Percentiles rank a stretch among this genome's conserved stretches.
Conservation (phyloP, 2,888 invertebrate genomes). For the Cephonodes hylas region DNA sequence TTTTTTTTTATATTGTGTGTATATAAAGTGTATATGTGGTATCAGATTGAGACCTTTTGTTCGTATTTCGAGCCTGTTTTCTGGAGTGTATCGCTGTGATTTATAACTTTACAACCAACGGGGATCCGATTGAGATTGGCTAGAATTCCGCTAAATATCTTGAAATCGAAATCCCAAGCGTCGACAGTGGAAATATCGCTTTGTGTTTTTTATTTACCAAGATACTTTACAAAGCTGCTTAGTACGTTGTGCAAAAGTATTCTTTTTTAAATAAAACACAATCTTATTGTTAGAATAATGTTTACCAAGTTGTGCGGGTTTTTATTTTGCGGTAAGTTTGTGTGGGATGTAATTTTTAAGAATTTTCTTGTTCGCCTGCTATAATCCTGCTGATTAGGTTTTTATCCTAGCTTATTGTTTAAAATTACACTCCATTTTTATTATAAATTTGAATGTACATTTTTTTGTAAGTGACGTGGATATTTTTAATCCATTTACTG, state of each 20-base stretch:
- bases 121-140: constrained; percentile 47
- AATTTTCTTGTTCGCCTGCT: not conserved
- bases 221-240: constrained; percentile 23
- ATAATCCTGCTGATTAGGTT: not conserved
- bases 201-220: constrained; percentile 26
- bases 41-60: constrained; percentile 6
- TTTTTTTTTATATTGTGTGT: not conserved
- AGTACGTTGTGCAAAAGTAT: not conserved
- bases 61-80: constrained; percentile 43
- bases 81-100: constrained; percentile 45
- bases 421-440: not conserved
- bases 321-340: not conserved
- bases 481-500: not conserved
- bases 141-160: constrained; percentile 46
- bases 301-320: constrained; percentile 13
- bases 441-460: not conserved
- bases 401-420: not conserved
- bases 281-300: constrained; percentile 38
- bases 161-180: constrained; percentile 36
- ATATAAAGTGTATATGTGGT: not conserved
- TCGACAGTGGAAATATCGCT: constrained; percentile 28
- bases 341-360: not conserved
- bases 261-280: constrained; percentile 13
- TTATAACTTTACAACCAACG: constrained; percentile 58
- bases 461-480: not conserved